phyloP scores from a whole-genome alignment of 1,140 invertebrate genomes.

The Trialeurodes vaporariorum region DNA sequence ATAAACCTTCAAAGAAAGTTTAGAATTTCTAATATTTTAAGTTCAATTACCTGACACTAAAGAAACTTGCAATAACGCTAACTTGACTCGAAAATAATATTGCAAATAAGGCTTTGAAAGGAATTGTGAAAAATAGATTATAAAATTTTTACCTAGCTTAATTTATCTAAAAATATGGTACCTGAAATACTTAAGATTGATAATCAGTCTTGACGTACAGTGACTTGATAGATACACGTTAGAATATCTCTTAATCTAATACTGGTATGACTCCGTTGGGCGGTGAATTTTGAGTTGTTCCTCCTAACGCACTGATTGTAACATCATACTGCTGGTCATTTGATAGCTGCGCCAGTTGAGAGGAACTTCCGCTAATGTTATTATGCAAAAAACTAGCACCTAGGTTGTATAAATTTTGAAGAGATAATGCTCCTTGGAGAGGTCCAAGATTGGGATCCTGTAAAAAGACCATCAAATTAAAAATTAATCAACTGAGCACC shows the following conservation, averaged over 20 bases:
- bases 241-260: not conserved
- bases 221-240: no score
- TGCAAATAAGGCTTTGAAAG: no score
- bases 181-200: not conserved
- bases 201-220: not conserved
- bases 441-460: not conserved
- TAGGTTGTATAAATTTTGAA: not conserved
- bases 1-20: no score
- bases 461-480: no score
- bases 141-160: no score
- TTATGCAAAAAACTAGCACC: not conserved
- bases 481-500: no score
- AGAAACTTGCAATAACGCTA: no score
- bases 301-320: not conserved
- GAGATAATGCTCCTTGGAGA: not conserved
- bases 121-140: no score
- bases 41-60: no score
- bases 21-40: no score
- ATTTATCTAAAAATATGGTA: not conserved
- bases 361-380: not conserved
- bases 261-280: not conserved
- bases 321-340: not conserved
- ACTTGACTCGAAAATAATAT: no score
- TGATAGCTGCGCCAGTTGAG: not conserved
- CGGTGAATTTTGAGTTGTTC: not conserved